phyloP scores from a whole-genome alignment of 2,797 vertebrate species.

The Alfaro cultratus region DNA sequence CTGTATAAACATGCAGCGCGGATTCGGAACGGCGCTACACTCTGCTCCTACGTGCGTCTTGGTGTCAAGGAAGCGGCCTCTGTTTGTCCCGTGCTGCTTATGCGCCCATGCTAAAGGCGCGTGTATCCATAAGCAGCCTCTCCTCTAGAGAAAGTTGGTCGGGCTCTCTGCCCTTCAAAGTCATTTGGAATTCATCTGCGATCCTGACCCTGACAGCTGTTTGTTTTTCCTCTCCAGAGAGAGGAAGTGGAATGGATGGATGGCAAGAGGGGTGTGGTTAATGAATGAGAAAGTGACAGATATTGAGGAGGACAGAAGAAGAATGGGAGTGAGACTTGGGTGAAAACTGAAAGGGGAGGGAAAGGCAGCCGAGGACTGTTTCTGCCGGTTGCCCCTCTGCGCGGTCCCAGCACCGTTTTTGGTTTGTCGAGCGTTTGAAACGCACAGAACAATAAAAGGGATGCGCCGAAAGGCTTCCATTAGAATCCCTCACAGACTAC shows the following conservation, averaged over 20 bases:
- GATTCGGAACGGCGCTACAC: conserved; percentile 61
- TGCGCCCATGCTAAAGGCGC: conserved; percentile 39
- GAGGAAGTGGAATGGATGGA: conserved; percentile 55
- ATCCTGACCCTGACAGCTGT: conserved; percentile 79
- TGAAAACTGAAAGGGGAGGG: conserved; percentile 21
- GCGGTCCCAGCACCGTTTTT: conserved; percentile 57
- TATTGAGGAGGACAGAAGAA: conserved; percentile 62
- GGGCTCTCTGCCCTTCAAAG: conserved; percentile 77
- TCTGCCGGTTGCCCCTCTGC: conserved; percentile 26
- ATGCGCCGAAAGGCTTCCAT: conserved; percentile 63
- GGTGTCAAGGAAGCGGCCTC: conserved; percentile 15
- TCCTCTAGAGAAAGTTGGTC: conserved; percentile 71
- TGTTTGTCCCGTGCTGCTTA: conserved; percentile 52
- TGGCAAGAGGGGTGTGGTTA: conserved; percentile 52
- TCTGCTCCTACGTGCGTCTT: conserved; percentile 7
- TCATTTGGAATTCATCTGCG: conserved; percentile 78
- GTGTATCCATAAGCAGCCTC: conserved; percentile 29
- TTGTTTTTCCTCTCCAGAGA: conserved; percentile 76
- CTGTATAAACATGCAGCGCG: conserved; percentile 68
- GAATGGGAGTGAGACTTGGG: conserved; percentile 52
- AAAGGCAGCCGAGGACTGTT: conserved; percentile 32
- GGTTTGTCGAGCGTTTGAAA: conserved; percentile 63
- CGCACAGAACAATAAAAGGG: conserved; percentile 63
- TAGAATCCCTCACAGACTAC: conserved; percentile 64
- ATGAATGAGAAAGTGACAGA: conserved; percentile 71